phyloP scores from a whole-genome alignment of 2,797 vertebrate species.

The Phataginus tricuspis region DNA sequence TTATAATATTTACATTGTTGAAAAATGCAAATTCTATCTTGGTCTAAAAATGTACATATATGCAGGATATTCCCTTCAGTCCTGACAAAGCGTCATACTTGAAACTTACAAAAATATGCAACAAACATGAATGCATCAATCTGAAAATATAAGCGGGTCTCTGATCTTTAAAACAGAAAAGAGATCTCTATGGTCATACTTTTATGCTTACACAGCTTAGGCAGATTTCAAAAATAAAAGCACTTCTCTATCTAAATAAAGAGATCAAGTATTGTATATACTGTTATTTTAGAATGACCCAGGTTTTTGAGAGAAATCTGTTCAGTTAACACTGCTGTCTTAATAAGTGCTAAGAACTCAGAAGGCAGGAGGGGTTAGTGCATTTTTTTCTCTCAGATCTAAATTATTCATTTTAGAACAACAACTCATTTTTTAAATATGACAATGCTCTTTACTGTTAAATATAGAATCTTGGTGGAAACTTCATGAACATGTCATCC shows the following conservation, averaged over 20 bases:
- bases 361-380: background rate
- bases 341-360: conserved; percentile 12
- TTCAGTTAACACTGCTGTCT: background rate
- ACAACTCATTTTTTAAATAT: conserved; percentile 4
- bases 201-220: background rate
- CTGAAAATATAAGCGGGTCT: background rate
- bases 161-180: conserved; percentile 56
- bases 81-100: background rate
- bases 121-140: background rate
- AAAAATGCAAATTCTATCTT: background rate
- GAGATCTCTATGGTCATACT: background rate
- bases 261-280: background rate
- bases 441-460: background rate
- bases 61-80: background rate
- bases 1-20: background rate
- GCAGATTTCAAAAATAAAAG: background rate
- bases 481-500: conserved; percentile 17
- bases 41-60: background rate
- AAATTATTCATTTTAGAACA: conserved; percentile 26
- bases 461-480: background rate
- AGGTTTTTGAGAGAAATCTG: conserved; percentile 12
- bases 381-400: background rate
- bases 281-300: background rate
- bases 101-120: conserved; percentile 38
- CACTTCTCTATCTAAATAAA: conserved; percentile 31